Percentiles rank a stretch among this genome's conserved stretches.
phyloP scores from a whole-genome alignment of 2,888 invertebrate genomes.

The Drosophila neutralis region DNA sequence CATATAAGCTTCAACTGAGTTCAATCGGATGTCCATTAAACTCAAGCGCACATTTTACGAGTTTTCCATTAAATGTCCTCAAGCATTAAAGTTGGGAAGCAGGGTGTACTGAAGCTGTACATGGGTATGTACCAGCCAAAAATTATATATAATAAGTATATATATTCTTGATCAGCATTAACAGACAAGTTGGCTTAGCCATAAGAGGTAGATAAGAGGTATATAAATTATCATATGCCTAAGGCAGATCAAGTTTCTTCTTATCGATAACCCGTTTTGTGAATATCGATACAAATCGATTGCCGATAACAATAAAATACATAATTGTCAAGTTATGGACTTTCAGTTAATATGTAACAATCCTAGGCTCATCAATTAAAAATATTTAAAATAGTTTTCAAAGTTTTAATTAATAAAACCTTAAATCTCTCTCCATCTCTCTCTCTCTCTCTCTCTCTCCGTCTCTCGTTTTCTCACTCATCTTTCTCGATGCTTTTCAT shows the following conservation, averaged over 20 bases:
- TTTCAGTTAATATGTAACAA: background rate
- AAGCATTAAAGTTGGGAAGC: too few species aligned
- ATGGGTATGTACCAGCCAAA: too few species aligned
- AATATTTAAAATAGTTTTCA: too few species aligned
- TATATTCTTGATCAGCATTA: background rate
- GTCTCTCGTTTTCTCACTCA: too few species aligned
- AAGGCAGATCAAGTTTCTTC: background rate
- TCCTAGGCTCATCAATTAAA: background rate
- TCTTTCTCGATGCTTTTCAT: too few species aligned
- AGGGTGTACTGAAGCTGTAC: too few species aligned
- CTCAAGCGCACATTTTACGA: background rate
- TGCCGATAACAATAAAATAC: background rate
- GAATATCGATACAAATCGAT: background rate
- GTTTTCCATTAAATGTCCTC: background rate
- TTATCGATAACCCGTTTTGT: background rate
- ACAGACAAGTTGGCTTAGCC: background rate
- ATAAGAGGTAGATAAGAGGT: background rate
- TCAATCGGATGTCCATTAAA: background rate
- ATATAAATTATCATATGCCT: background rate
- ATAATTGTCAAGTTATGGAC: accelerated
- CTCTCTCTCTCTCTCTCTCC: too few species aligned
- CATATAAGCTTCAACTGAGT: background rate
- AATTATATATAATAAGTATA: background rate
- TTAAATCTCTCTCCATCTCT: too few species aligned
- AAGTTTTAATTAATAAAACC: background rate